Evolutionary conservation across 2,113 vertebrate genomes (phyloP), one percentile per base, ranked within the genome.

Genomic region (Channa maculata): DNA sequence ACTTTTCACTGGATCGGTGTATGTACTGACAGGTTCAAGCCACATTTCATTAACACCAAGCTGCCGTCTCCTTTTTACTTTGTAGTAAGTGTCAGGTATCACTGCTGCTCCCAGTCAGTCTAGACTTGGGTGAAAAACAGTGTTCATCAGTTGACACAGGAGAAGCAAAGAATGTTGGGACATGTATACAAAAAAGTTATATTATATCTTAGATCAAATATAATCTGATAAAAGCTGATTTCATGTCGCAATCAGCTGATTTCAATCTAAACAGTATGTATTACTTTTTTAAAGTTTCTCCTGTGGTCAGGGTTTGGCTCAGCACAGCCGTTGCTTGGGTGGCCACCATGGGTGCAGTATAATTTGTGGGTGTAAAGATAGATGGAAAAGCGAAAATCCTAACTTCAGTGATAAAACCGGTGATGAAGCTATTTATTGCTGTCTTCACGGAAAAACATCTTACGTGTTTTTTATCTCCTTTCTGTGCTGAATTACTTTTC

Each of bases 41-140:
- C 70, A 37, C 6, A 1, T 69, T 77, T 60, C 36, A 71, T 61
- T 66, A 46, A 54, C 66, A 50, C 12, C 14, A 82, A 58, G 54
- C 61, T 55, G 62, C 53, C 0, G 15, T 78, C 34, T 53, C 37
- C 1, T 54, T 57, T 46, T 24, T 24, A 24, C 24, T 73, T 51
- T 59, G 6, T 54, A 65, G 71, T 72, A 77, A 77, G 73, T 83
- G 76, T 77, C 60, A 58, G 34, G 36, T 58, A 70, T 55, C 52
- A 4, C 41, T 46, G 0, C 68, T 41, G 48, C 9, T 46, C 38
- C 59, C 0, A 0, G 5, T 46, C 34, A 13, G 46, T 54, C 44
- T 3, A 2, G 55, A 39, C 13, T 54, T 33, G 39, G 0, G 34
- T 57, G 38, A 13, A 50, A 77, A 74, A 73, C 50, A 41, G 5